These are phyloP conservation scores for Syrmaticus mikado DNA, from an alignment of 2,113 vertebrate species.

Conservation along the genomic window DNA sequence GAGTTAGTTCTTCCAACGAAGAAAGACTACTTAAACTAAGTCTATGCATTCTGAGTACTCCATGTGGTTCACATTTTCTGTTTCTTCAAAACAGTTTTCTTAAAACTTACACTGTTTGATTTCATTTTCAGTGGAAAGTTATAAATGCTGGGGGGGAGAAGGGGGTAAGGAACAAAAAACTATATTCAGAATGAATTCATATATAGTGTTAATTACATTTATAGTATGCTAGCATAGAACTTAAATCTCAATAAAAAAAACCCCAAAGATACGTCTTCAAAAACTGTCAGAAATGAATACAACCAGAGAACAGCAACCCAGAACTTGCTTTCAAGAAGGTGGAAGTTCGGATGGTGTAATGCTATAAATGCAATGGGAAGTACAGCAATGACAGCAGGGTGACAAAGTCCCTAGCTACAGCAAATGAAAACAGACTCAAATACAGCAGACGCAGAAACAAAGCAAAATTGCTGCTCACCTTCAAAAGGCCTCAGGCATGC, in stretches of 20 bases:
- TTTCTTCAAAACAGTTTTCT: not conserved
- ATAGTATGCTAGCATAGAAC: not conserved
- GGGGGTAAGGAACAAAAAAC: not conserved
- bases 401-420: too few species aligned
- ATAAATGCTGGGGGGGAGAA: not conserved
- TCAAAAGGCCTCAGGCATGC: too few species aligned
- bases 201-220: not conserved
- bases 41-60: not conserved
- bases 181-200: not conserved
- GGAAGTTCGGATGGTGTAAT: not conserved
- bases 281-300: not conserved
- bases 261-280: not conserved
- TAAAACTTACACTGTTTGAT: not conserved
- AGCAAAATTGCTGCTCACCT: too few species aligned
- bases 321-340: not conserved
- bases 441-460: too few species aligned
- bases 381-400: too few species aligned
- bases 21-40: conserved; percentile 15
- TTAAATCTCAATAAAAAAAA: not conserved
- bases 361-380: too few species aligned
- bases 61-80: conserved; percentile 54
- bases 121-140: not conserved
- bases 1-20: conserved; percentile 41
- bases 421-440: too few species aligned
- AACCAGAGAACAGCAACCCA: not conserved